Evolutionary conservation across 1,140 invertebrate genomes (phyloP).

Genomic region (Anagrus nilaparvatae): DNA sequence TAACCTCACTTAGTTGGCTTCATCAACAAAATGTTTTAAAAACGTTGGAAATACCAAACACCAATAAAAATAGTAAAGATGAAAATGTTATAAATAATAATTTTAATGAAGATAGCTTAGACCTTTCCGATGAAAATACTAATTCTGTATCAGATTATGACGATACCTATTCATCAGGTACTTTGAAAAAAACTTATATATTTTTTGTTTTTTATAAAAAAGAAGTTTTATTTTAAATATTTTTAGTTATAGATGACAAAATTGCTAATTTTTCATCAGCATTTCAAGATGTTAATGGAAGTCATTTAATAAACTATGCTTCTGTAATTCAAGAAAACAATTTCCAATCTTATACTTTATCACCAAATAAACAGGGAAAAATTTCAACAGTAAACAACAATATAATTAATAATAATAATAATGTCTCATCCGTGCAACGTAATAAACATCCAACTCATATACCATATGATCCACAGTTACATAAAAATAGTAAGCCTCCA

Average conservation of each 20-base stretch:
- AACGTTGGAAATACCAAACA: conserved; percentile 45
- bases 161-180: conserved; percentile 38
- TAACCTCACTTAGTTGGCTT: conserved; percentile 82
- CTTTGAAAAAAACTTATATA: not conserved
- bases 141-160: conserved; percentile 35
- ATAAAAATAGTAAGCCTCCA: conserved; percentile 81
- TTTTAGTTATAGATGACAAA: too few relatives aligned
- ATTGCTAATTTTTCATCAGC: conserved; percentile 13
- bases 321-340: too few relatives aligned
- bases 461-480: conserved; percentile 66
- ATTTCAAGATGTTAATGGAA: too few relatives aligned
- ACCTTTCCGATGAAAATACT: conserved; percentile 31
- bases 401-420: conserved; percentile 6
- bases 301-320: too few relatives aligned
- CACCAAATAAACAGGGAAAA: not conserved
- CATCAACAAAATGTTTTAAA: conserved; percentile 85
- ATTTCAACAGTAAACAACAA: conserved; percentile 7
- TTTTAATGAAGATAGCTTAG: conserved; percentile 32
- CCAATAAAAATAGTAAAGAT: conserved; percentile 18
- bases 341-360: too few relatives aligned
- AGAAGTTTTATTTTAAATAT: not conserved
- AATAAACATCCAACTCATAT: conserved; percentile 62
- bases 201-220: conserved; percentile 1
- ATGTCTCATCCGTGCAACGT: conserved; percentile 31
- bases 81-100: conserved; percentile 32